These are phyloP conservation scores for Tylochromis polylepis DNA, from an alignment of 2,113 vertebrate species.

Conservation along the genomic window DNA sequence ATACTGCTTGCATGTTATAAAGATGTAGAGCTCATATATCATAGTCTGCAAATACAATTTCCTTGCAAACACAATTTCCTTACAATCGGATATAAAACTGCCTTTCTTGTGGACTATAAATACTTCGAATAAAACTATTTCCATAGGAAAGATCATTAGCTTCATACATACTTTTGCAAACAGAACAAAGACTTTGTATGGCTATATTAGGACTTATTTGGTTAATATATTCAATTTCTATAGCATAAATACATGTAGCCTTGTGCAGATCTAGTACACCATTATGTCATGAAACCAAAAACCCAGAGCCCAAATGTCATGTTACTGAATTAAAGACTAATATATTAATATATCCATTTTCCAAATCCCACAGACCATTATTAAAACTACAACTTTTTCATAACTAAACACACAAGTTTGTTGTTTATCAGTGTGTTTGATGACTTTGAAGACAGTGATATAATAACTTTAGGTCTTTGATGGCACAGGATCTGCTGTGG, in stretches of 20 bases:
- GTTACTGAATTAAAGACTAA: background rate
- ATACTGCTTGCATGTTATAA: background rate
- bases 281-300: background rate
- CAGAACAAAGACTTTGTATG: no score
- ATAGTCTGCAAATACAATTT: background rate
- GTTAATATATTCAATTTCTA: no score
- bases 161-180: background rate
- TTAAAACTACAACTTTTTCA: background rate
- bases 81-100: background rate
- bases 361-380: background rate
- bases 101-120: background rate
- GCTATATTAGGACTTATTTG: no score
- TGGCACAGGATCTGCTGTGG: background rate
- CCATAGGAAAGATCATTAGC: background rate
- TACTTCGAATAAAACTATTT: background rate
- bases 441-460: background rate
- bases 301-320: background rate
- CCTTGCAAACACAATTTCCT: background rate
- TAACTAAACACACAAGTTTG: background rate
- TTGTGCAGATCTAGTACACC: background rate
- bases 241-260: no score
- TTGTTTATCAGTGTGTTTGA: background rate
- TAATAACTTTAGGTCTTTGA: background rate
- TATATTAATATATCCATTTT: background rate
- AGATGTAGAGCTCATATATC: background rate